phyloP scores from a whole-genome alignment of 2,888 invertebrate genomes.

The Dolomedes plantarius region DNA sequence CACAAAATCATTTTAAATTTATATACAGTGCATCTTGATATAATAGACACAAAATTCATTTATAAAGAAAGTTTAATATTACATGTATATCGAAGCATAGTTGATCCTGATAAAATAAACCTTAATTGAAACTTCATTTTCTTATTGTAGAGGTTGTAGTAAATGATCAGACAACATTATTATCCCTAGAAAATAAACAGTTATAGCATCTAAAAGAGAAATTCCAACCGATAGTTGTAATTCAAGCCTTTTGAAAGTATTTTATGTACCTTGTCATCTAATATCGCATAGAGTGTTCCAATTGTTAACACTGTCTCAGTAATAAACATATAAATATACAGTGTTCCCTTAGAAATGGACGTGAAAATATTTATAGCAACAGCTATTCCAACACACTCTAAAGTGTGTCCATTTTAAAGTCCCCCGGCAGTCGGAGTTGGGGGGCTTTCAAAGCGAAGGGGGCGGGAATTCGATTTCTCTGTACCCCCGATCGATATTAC shows the following conservation, averaged over 20 bases:
- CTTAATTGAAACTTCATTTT: too few species aligned
- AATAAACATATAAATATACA: not conserved
- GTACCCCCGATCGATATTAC: slow-evolving; percentile 14
- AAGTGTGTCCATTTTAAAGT: not conserved
- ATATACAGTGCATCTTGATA: too few species aligned
- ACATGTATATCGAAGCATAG: too few species aligned
- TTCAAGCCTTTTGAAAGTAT: not conserved
- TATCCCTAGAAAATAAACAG: too few species aligned
- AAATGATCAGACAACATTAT: too few species aligned
- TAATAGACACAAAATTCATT: too few species aligned
- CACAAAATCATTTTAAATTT: too few species aligned
- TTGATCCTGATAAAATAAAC: too few species aligned
- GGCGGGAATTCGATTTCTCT: not conserved
- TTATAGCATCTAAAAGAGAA: too few species aligned
- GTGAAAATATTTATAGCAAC: not conserved
- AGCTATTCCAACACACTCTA: not conserved
- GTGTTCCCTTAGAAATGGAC: not conserved
- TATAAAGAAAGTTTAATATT: too few species aligned
- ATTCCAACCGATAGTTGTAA: not conserved
- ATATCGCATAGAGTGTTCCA: not conserved
- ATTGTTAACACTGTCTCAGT: not conserved
- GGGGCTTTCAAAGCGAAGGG: not conserved
- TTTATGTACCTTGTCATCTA: not conserved
- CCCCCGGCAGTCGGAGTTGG: not conserved
- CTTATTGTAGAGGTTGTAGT: too few species aligned